Evolutionary conservation across 2,797 vertebrate species (phyloP), one percentile per base, ranked within the genome.

Genomic region (Chanos chanos): DNA sequence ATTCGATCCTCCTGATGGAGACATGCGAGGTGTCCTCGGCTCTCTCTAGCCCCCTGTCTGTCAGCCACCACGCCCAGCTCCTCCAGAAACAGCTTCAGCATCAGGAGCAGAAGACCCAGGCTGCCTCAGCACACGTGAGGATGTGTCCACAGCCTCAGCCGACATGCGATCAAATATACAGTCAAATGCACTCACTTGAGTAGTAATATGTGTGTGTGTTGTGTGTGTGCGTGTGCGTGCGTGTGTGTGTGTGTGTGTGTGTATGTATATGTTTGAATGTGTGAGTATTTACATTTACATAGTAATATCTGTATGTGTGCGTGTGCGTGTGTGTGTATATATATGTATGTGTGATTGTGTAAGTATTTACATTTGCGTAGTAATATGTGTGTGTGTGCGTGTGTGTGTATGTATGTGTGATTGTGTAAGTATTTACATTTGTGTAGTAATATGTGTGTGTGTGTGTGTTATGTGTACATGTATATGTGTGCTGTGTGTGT

Each of bases 31-130:
- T 89, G 56, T 85, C 77, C 81, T 68, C 88, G 78, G 64, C 62
- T 74, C 8, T 82, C 0, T 75, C 83, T 5, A 75, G 82, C 0
- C 87, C 89, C 0, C 82, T 92, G 18, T 93, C 94, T 8, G 77
- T 86, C 4, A 94, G 92, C 62, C 94, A 94, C 76, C 94, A 94
- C 73, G 85, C 96, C 76, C 93, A 94, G 81, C 90, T 99, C 4
- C 91, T 99, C 7, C 91, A 93, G 78, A 95, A 93, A 71, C 94
- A 98, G 54, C 89, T 99, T 60, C 92, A 94, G 77, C 96, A 98
- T 80, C 96, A 99, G 79, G 92, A 94, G 48, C 93, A 95, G 70
- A 92, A 95, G 81, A 94, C 93, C 0, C 89, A 94, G 81, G 94
- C 94, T 30, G 94, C 96, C 0, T 88, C 93, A 41, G 92, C 95